phyloP scores from a whole-genome alignment of 2,113 vertebrate species.

The Scatophagus argus region DNA sequence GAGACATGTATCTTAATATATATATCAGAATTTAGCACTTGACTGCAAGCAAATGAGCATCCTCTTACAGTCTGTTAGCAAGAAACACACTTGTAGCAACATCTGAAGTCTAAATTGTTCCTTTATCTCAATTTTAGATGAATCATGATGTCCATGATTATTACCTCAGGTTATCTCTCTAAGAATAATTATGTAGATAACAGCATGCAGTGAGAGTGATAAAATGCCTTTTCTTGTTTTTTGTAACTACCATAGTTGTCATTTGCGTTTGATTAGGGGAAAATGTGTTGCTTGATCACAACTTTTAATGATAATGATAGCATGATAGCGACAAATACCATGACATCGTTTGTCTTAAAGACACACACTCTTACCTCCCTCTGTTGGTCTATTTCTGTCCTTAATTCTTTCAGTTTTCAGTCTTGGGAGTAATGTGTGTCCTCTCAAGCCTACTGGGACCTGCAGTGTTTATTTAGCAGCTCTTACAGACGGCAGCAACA shows the following conservation, averaged over 20 bases:
- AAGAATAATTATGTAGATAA: constrained; percentile 1
- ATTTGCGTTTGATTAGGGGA: not conserved
- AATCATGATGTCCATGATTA: not conserved
- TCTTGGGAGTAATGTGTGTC: constrained; percentile 89
- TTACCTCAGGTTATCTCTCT: not conserved
- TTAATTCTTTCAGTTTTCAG: constrained; percentile 41
- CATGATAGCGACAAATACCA: not conserved
- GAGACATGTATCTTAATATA: not conserved
- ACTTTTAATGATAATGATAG: not conserved
- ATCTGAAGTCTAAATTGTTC: not conserved
- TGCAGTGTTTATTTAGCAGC: constrained; percentile 92
- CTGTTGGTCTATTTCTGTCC: not conserved
- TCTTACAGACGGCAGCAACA: constrained; percentile 91
- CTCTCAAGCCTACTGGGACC: constrained; percentile 90
- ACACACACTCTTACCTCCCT: not conserved
- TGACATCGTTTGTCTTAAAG: constrained; percentile 1
- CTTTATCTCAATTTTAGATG: not conserved
- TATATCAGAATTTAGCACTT: constrained; percentile 1
- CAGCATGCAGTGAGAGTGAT: not conserved
- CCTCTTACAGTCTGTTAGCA: not conserved
- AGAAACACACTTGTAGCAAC: not conserved
- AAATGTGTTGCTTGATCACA: not conserved
- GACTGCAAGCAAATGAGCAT: not conserved
- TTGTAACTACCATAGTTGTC: not conserved
- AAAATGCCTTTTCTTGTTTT: not conserved